Evolutionary conservation across 2,113 vertebrate genomes (phyloP).

Genomic region (Entelurus aequoreus): DNA sequence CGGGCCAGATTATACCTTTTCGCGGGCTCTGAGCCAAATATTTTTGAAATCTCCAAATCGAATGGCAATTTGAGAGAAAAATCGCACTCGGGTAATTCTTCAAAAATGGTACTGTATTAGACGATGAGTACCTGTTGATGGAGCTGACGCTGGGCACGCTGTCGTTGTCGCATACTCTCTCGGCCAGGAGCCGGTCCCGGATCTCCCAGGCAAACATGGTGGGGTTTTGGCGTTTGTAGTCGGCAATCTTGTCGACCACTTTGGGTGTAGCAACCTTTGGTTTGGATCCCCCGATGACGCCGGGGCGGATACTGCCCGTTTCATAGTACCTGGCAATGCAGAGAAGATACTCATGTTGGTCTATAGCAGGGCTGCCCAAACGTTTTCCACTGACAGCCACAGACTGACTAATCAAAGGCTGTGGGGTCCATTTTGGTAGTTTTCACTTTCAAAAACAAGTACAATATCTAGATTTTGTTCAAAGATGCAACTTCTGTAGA

Average conservation of each 20-base stretch:
- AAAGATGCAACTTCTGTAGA: too few relatives aligned
- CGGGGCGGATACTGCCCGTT: conserved; percentile 96
- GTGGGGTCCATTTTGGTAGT: too few relatives aligned
- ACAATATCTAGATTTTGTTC: too few relatives aligned
- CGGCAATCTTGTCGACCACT: conserved; percentile 99
- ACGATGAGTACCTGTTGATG: conserved; percentile 87
- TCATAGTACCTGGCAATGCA: conserved; percentile 88
- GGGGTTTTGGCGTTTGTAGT: conserved; percentile 99
- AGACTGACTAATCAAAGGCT: too few relatives aligned
- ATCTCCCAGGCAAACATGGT: conserved; percentile 99
- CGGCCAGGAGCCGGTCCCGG: conserved; percentile 92
- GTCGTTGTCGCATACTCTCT: conserved; percentile 97
- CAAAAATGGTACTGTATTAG: background rate
- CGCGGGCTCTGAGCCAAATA: too few relatives aligned
- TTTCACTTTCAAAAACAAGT: too few relatives aligned
- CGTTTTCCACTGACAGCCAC: too few relatives aligned
- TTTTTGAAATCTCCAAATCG: too few relatives aligned
- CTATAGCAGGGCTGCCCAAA: too few relatives aligned
- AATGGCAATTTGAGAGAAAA: too few relatives aligned
- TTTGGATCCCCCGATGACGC: conserved; percentile 99
- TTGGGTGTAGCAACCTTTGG: conserved; percentile 99
- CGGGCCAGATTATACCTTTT: too few relatives aligned
- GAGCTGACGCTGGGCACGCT: conserved; percentile 98
- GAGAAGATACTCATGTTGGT: background rate
- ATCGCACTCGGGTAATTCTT: background rate